Conservation (phyloP, 2,888 invertebrate genomes). For the Arctia plantaginis region DNA sequence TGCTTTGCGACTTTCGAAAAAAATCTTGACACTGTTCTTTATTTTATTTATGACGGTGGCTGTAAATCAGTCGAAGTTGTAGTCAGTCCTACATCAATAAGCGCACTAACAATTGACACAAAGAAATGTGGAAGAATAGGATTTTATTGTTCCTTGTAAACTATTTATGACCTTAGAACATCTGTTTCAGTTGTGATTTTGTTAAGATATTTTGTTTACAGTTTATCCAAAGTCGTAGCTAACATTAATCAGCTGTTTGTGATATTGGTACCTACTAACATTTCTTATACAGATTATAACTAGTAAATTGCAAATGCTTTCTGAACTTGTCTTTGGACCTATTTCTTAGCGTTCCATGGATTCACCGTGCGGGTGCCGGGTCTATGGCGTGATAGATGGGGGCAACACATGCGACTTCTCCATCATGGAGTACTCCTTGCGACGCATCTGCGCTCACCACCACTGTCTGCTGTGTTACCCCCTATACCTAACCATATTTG, state of each 20-base stretch:
- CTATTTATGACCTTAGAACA: constrained; percentile 58
- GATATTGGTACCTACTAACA: not conserved
- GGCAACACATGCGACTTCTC: too few relatives aligned
- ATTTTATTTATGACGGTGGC: constrained; percentile 59
- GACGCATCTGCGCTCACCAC: too few relatives aligned
- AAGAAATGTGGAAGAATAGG: constrained; percentile 47
- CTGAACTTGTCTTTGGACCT: not conserved
- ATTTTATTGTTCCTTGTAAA: constrained; percentile 53
- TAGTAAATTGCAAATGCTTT: not conserved
- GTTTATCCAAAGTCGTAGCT: not conserved
- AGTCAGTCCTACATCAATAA: constrained; percentile 65
- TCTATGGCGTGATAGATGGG: too few relatives aligned
- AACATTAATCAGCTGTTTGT: constrained; percentile 14
- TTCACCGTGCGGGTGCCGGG: too few relatives aligned
- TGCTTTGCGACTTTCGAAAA: constrained; percentile 74
- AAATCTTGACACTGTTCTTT: constrained; percentile 64
- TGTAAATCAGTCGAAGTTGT: constrained; percentile 79
- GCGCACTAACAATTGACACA: constrained; percentile 59
- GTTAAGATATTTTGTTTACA: constrained; percentile 25
- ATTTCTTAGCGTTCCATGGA: too few relatives aligned
- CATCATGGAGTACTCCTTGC: too few relatives aligned
- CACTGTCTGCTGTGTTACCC: too few relatives aligned
- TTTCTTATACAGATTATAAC: not conserved
- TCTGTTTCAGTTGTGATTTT: constrained; percentile 49
- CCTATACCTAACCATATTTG: too few relatives aligned